Conservation (phyloP, 2,113 vertebrate species). For the Chionomys nivalis region DNA sequence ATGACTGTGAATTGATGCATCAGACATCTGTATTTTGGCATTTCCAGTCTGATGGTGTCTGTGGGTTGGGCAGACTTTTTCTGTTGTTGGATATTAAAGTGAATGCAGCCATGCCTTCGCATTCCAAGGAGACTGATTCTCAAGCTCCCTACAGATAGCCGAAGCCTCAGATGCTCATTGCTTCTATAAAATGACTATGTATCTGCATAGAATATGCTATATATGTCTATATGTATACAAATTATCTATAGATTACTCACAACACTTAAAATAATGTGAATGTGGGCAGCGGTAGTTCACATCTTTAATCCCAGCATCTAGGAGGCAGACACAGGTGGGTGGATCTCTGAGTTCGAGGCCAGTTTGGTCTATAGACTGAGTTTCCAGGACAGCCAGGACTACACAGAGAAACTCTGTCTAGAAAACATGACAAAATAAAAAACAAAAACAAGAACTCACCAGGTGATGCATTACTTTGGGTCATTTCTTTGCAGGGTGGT, state of each 20-base stretch:
- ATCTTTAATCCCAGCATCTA: neutral
- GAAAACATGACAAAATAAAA: neutral
- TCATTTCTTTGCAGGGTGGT: neutral
- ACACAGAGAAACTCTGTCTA: neutral
- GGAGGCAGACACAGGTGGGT: neutral
- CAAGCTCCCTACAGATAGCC: neutral
- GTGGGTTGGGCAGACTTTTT: neutral
- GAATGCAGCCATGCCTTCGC: neutral
- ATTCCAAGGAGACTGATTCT: neutral
- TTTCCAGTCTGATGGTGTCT: neutral
- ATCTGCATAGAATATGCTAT: neutral
- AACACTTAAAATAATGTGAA: neutral
- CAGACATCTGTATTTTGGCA: neutral
- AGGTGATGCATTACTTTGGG: neutral
- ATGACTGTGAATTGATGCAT: neutral
- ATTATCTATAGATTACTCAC: neutral
- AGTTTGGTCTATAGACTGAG: neutral
- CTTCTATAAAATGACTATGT: neutral
- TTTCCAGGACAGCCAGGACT: neutral
- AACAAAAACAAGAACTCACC: neutral
- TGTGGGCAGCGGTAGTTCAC: neutral
- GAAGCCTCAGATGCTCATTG: neutral
- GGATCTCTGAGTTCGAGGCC: neutral
- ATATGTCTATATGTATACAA: neutral
- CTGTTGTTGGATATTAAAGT: conserved; percentile 7